Percentiles rank a stretch among this genome's conserved stretches.
Evolutionary conservation across 1,140 invertebrate genomes (phyloP).

Genomic region (Rhyacophila brunnea): DNA sequence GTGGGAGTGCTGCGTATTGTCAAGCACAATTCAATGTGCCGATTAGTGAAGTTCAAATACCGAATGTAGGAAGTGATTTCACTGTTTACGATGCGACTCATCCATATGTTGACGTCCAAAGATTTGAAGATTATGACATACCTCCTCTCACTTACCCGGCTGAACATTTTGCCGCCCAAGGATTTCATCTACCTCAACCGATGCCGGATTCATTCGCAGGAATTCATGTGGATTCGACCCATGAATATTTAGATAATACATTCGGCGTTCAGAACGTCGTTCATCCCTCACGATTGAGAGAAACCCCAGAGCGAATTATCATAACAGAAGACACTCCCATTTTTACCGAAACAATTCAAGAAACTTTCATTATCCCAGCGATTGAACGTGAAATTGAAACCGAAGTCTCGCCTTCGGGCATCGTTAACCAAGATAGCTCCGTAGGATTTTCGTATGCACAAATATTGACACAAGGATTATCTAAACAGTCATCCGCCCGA

Average conservation of each 20-base stretch:
- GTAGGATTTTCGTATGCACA: constrained; percentile 68
- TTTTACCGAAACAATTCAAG: constrained; percentile 2
- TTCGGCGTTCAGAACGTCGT: no score
- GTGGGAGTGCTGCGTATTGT: no score
- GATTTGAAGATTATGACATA: constrained; percentile 26
- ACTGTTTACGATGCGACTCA: background rate
- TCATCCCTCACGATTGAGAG: background rate
- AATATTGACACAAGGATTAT: constrained; percentile 68
- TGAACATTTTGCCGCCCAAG: constrained; percentile 34
- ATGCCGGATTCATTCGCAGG: constrained; percentile 27
- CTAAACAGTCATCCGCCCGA: constrained; percentile 58
- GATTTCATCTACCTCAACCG: constrained; percentile 31
- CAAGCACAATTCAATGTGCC: background rate
- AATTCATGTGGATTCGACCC: background rate
- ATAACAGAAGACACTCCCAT: no score
- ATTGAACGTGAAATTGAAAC: constrained; percentile 2
- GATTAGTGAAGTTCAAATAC: constrained; percentile 5
- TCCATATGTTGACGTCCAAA: background rate
- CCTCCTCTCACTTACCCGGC: constrained; percentile 30
- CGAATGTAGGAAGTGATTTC: background rate
- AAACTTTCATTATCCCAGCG: background rate
- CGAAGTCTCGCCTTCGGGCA: background rate
- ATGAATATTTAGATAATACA: no score
- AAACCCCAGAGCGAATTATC: background rate
- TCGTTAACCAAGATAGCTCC: constrained; percentile 34